phyloP scores from a whole-genome alignment of 2,888 invertebrate genomes.

The Limnephilus auricula region DNA sequence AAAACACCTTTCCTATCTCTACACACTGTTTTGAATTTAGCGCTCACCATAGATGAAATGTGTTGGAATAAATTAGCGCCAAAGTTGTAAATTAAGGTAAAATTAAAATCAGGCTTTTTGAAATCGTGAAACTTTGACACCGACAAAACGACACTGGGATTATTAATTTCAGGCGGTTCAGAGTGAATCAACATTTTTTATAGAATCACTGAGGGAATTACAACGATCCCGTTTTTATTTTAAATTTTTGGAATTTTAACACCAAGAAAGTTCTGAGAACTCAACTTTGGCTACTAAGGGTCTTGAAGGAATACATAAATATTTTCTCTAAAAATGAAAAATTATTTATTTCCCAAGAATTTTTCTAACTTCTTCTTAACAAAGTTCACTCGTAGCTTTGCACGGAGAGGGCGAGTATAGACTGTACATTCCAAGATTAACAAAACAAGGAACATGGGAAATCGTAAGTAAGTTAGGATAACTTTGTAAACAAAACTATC shows the following conservation, averaged over 20 bases:
- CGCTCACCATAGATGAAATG: background rate
- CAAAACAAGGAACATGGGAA: background rate
- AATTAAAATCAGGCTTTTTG: slow-evolving; percentile 21
- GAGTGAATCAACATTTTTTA: background rate
- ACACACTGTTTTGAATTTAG: slow-evolving; percentile 18
- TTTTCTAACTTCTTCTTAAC: background rate
- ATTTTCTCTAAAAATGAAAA: background rate
- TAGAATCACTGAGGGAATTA: slow-evolving; percentile 8
- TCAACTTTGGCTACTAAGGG: background rate
- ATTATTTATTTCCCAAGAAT: background rate
- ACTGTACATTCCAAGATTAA: background rate
- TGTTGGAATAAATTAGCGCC: slow-evolving; percentile 36
- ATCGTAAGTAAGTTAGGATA: background rate
- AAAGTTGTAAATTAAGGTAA: slow-evolving; percentile 27
- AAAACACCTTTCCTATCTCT: background rate
- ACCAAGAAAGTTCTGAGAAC: background rate
- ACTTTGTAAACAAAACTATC: background rate
- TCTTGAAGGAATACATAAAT: background rate
- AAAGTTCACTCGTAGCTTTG: background rate
- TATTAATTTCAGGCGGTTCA: background rate
- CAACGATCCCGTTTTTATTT: background rate
- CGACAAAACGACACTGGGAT: slow-evolving; percentile 18
- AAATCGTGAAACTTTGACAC: slow-evolving; percentile 29
- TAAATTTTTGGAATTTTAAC: background rate
- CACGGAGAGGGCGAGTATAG: background rate